A percentile compares a stretch with the other conserved stretches of the same genome.
Conservation (phyloP, 2,888 invertebrate species). For the Conops quadrifasciatus region DNA sequence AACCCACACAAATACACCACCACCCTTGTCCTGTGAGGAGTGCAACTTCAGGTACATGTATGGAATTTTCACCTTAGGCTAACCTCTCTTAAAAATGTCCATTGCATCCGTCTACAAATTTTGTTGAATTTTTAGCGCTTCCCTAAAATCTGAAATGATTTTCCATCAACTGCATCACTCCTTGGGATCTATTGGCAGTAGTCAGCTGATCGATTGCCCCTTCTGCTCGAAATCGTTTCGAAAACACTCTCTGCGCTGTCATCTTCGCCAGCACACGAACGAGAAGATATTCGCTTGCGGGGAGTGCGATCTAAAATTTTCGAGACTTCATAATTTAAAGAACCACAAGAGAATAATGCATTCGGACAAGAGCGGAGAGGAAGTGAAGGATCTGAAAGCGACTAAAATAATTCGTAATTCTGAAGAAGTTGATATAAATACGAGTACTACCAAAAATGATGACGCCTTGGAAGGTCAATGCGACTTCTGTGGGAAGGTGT, state of each 20-base stretch:
- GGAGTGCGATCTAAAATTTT: constrained; percentile 72
- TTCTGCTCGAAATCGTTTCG: constrained; percentile 73
- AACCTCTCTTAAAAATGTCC: no score
- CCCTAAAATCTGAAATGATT: constrained; percentile 75
- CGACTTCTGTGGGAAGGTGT: constrained; percentile 66
- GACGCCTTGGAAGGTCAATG: constrained; percentile 53
- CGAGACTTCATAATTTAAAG: constrained; percentile 72
- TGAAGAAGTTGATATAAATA: no score
- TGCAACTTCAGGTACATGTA: constrained; percentile 14
- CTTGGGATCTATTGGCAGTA: constrained; percentile 51
- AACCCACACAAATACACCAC: neutral
- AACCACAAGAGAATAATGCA: constrained; percentile 71
- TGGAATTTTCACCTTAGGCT: no score
- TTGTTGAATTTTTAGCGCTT: constrained; percentile 54
- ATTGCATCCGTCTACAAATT: neutral
- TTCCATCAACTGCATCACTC: constrained; percentile 78
- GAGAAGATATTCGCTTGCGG: constrained; percentile 77
- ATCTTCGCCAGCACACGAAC: constrained; percentile 77
- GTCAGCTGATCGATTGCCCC: constrained; percentile 69
- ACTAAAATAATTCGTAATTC: neutral
- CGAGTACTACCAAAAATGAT: neutral
- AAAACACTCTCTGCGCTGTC: constrained; percentile 74
- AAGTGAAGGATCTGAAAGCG: constrained; percentile 35
- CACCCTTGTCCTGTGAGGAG: constrained; percentile 4
- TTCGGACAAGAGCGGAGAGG: constrained; percentile 44